phyloP scores from a whole-genome alignment of 2,888 invertebrate species.

The Allophyes oxyacanthae region DNA sequence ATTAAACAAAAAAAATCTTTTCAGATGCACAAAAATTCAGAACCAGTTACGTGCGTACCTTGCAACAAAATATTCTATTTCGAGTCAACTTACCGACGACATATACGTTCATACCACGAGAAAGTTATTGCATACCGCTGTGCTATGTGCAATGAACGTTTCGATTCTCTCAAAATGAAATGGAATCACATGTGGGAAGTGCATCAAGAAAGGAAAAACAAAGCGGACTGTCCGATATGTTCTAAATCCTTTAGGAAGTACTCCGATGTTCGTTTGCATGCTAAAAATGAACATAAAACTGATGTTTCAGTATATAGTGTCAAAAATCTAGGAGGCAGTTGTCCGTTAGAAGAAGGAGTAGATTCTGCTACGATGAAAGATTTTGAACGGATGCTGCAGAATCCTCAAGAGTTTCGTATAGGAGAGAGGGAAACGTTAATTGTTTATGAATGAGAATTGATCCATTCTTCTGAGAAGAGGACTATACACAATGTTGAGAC shows the following conservation, averaged over 20 bases:
- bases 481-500: no score
- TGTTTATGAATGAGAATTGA: constrained; percentile 14
- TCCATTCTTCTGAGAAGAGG: no score
- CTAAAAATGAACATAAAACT: background rate
- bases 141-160: constrained; percentile 50
- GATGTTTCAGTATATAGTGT: background rate
- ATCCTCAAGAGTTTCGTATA: background rate
- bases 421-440: constrained; percentile 17
- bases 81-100: constrained; percentile 48
- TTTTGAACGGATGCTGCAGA: background rate
- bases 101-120: constrained; percentile 40
- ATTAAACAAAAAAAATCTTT: background rate
- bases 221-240: constrained; percentile 71
- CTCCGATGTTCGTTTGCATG: constrained; percentile 61
- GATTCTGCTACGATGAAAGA: background rate
- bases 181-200: constrained; percentile 74
- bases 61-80: constrained; percentile 62
- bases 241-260: constrained; percentile 59
- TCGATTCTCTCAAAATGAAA: constrained; percentile 46
- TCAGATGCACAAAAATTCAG: constrained; percentile 57
- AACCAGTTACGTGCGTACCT: constrained; percentile 52
- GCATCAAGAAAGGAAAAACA: constrained; percentile 59
- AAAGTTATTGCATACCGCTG: constrained; percentile 44
- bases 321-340: background rate
- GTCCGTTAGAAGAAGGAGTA: no score